Percentiles rank a stretch among this genome's conserved stretches.
These are phyloP conservation scores for Phaetusa simplex DNA, from an alignment of 2,113 vertebrate genomes.

Conservation along the genomic window DNA sequence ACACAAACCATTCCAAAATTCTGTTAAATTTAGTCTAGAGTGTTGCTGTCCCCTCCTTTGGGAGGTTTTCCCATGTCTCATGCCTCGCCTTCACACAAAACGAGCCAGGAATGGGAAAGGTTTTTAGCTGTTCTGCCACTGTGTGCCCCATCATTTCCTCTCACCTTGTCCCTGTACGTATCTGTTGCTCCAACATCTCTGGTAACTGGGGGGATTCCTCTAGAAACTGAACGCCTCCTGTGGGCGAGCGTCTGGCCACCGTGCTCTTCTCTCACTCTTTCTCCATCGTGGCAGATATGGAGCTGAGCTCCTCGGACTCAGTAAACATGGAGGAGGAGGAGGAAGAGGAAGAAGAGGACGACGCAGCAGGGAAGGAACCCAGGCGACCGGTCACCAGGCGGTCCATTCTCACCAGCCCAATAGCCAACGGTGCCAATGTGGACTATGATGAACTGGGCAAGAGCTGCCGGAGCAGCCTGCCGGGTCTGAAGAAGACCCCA, in stretches of 20 bases:
- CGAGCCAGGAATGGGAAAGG: not conserved
- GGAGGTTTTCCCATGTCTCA: not conserved
- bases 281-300: constrained; percentile 70
- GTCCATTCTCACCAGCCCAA: constrained; percentile 77
- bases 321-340: constrained; percentile 72
- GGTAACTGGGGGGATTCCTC: not conserved
- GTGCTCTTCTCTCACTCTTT: not conserved
- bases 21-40: not conserved
- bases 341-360: constrained; percentile 67
- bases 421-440: constrained; percentile 75
- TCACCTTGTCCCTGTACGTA: rapidly evolving
- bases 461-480: constrained; percentile 73
- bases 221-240: not conserved
- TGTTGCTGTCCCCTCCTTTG: not conserved
- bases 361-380: constrained; percentile 64
- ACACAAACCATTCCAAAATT: not conserved
- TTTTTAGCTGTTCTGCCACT: not conserved
- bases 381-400: constrained; percentile 64
- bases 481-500: constrained; percentile 73
- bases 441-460: constrained; percentile 76
- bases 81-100: not conserved
- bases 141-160: rapidly evolving
- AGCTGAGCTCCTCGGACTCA: constrained; percentile 74
- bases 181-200: not conserved
- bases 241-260: not conserved